Conservation (phyloP, 2,888 invertebrate genomes). For the Acleris literana region DNA sequence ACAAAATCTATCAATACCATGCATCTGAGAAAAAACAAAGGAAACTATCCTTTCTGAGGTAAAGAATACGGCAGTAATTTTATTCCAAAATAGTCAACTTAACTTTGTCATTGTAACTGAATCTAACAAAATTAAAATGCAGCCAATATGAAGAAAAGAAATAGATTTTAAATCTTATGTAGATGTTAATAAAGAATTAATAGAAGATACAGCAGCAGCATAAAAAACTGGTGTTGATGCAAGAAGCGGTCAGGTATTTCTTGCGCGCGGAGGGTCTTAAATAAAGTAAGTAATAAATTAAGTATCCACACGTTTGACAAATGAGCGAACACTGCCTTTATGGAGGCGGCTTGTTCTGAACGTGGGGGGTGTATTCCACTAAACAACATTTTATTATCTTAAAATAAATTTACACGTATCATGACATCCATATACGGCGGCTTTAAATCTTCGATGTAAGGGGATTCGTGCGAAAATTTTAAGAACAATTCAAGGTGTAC, state of each 20-base stretch:
- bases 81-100: constrained; percentile 29
- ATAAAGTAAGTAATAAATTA: constrained; percentile 68
- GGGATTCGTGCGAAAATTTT: no score
- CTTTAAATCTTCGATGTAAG: no score
- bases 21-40: neutral
- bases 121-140: constrained; percentile 44
- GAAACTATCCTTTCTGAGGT: neutral
- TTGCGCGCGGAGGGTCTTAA: constrained; percentile 70
- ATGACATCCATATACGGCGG: no score
- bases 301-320: constrained; percentile 77
- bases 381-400: constrained; percentile 43
- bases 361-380: constrained; percentile 44
- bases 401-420: constrained; percentile 4
- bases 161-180: constrained; percentile 44
- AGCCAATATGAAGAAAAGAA: neutral
- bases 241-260: constrained; percentile 59
- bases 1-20: constrained; percentile 20
- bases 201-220: constrained; percentile 12
- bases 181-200: constrained; percentile 34
- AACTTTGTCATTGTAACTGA: constrained; percentile 40
- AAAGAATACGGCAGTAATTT: neutral
- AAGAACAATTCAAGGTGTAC: no score
- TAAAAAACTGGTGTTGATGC: constrained; percentile 39
- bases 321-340: constrained; percentile 77
- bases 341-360: constrained; percentile 62